Evolutionary conservation across 2,888 invertebrate species (phyloP).

Genomic region (Plebejus melissa): DNA sequence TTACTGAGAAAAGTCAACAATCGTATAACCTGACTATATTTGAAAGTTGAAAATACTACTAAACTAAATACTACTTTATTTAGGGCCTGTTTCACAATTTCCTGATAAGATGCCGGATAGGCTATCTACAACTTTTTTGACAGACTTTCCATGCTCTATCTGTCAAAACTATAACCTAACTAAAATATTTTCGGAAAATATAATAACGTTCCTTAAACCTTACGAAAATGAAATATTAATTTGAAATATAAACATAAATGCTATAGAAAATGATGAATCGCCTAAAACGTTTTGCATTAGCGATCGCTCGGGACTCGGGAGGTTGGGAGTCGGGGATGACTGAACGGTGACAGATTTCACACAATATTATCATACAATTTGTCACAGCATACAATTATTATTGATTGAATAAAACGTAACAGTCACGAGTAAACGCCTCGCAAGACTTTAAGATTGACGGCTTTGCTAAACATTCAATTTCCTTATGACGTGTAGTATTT

Average conservation of each 20-base stretch:
- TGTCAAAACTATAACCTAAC: too few relatives aligned
- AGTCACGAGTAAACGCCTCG: not conserved
- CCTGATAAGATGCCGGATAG: too few relatives aligned
- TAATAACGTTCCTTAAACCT: not conserved
- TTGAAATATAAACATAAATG: not conserved
- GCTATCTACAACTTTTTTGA: too few relatives aligned
- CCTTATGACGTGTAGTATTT: not conserved
- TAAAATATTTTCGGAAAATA: not conserved
- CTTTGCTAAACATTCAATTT: not conserved
- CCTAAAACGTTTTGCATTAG: conserved; percentile 13
- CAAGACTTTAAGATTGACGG: not conserved
- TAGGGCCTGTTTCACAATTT: too few relatives aligned
- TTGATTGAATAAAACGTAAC: not conserved
- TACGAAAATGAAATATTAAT: not conserved
- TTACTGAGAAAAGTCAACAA: too few relatives aligned
- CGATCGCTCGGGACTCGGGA: not conserved
- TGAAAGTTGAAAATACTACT: too few relatives aligned
- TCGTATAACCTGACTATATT: too few relatives aligned
- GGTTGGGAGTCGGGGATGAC: not conserved
- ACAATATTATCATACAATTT: conserved; percentile 13
- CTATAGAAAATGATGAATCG: conserved; percentile 3
- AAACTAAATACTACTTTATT: too few relatives aligned
- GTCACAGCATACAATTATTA: not conserved
- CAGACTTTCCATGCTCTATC: too few relatives aligned
- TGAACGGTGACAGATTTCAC: conserved; percentile 9